Base-by-base conservation (phyloP, 1,140 invertebrate species). In the Zaprionus africanus region DNA sequence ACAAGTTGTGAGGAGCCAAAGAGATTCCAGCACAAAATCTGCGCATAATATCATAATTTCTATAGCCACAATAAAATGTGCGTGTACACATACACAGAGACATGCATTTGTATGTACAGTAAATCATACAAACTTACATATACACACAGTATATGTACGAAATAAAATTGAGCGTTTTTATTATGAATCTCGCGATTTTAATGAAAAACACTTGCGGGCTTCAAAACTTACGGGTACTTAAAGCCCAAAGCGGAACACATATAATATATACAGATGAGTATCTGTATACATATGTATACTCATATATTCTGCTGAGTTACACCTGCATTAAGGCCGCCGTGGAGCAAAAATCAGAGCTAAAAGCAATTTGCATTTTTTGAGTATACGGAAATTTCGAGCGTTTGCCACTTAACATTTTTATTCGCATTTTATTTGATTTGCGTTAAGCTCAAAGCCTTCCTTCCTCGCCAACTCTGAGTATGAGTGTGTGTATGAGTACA, bases 401-500 rank as follows among this genome's bases (percentile, higher is more conserved):
- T 46, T 76, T 70, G 72, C 72, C 74, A 60, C 77, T 63, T 72
- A 78, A 69, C 69, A 80, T 87, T 82, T 87, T 86, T 80, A 80
- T 78, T 86, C 62, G 70, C 63, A 57, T 87, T 87, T 82, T 82
- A 87, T 80, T 87, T 87, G 69, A 77, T 86, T 87, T 80, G 66
- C 66, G 76, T 53, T 73, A 54, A 68, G 76, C 70, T 58, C 65
- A 69, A 64, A 76, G 60, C 19, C 54, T 64, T 58, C 31, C 36
- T 36, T 5, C 26, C 24, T 15, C 57, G n/a, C 54, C 22, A 1
- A 22, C 15, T 4, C n/a, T 28, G 7, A 26, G 38, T 41, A n/a
- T n/a, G 19, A 51, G 19, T 51, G 46, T 3, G 38, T n/a, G 38
- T 15, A n/a, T 5, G 15, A 41, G 36, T 38, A 26, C 26, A 26